Percentiles rank a stretch among this genome's conserved stretches.
Conservation (phyloP, 30 jellyfish, hydroid and myxozoan genomes). For the Pelagia noctiluca region DNA sequence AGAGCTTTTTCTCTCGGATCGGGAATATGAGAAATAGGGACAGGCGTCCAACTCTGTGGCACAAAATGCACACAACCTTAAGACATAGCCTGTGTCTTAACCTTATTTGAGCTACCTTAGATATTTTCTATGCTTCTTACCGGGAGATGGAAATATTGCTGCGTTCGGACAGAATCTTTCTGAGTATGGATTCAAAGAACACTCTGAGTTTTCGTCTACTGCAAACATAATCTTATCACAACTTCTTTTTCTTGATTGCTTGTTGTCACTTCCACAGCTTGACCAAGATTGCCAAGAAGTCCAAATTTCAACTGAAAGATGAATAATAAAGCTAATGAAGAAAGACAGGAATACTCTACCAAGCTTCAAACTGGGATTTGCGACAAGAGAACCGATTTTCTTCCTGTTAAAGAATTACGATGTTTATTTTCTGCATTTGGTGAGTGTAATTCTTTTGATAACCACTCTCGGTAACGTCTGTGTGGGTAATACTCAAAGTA, state of each 20-base stretch:
- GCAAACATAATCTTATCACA: neutral
- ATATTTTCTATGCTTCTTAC: neutral
- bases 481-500: no score
- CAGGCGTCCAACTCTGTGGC: neutral
- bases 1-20: no score
- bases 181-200: neutral
- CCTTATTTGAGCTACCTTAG: neutral
- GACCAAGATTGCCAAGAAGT: conserved; percentile 6
- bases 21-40: neutral
- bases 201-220: neutral
- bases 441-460: no score
- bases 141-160: neutral
- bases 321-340: no score
- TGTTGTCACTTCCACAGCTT: neutral
- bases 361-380: no score
- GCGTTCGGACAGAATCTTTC: neutral
- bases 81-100: neutral
- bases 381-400: no score
- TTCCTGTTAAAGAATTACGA: no score
- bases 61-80: no score
- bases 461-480: no score
- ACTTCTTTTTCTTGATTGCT: neutral
- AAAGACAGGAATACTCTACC: no score
- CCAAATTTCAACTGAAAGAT: no score
- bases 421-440: no score